Evolutionary conservation across 2,888 invertebrate genomes (phyloP).

Genomic region (Hecatera dysodea): DNA sequence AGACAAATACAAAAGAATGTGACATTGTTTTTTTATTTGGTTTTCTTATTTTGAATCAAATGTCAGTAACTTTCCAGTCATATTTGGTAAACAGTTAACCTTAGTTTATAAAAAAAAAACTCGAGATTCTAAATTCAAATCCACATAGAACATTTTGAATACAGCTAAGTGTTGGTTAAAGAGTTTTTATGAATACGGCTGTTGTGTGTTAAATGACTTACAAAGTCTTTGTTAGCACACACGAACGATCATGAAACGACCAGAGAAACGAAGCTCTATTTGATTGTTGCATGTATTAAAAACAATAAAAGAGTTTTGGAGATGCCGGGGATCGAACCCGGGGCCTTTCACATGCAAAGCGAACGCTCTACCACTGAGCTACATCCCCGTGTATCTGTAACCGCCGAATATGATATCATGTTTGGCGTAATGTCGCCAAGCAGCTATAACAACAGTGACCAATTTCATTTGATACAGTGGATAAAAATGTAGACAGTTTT

Average conservation of each 20-base stretch:
- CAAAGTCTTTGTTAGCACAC: no score
- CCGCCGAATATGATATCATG: slow-evolving; percentile 11
- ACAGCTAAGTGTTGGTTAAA: no score
- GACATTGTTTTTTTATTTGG: slow-evolving; percentile 55
- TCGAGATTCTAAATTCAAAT: no score
- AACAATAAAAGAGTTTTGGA: slow-evolving; percentile 86
- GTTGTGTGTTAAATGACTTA: no score
- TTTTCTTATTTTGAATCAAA: slow-evolving; percentile 34
- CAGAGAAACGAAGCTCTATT: neutral
- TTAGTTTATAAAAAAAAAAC: no score
- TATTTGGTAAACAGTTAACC: no score
- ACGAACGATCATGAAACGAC: neutral
- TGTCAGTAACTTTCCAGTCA: neutral
- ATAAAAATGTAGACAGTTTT: slow-evolving; percentile 11
- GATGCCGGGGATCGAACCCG: slow-evolving; percentile 99
- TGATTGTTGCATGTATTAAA: neutral
- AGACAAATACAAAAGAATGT: slow-evolving; percentile 67
- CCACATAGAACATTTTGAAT: no score
- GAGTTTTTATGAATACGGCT: no score
- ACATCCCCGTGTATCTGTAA: slow-evolving; percentile 92
- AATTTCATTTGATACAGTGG: neutral
- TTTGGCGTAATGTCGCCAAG: neutral
- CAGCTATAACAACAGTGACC: neutral
- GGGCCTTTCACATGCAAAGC: slow-evolving; percentile 99
- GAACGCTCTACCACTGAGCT: slow-evolving; percentile 99